These are phyloP conservation scores for Zaprionus nigranus DNA, from an alignment of 1,140 invertebrate species.

Conservation along the genomic window DNA sequence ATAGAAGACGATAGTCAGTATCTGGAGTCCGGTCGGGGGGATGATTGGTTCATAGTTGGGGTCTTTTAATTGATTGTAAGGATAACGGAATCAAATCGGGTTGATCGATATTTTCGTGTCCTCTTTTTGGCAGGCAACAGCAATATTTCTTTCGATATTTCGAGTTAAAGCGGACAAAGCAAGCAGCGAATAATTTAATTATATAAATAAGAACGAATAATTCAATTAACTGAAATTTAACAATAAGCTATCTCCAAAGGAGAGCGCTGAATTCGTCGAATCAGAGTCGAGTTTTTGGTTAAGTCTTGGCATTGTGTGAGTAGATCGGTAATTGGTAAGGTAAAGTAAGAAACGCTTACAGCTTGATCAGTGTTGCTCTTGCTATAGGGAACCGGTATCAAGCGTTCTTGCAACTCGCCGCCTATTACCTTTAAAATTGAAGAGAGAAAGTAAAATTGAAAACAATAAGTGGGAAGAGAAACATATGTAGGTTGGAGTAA, in stretches of 20 bases:
- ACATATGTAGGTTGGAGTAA: slow-evolving; percentile 63
- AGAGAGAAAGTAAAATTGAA: slow-evolving; percentile 75
- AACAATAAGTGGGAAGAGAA: slow-evolving; percentile 74
- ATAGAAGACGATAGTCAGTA: neutral
- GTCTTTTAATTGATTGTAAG: neutral
- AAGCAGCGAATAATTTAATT: neutral
- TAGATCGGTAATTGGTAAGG: slow-evolving; percentile 29
- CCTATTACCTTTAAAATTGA: slow-evolving; percentile 95
- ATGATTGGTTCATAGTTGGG: neutral
- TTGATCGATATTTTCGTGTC: neutral
- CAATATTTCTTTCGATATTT: no score
- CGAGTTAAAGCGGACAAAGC: neutral
- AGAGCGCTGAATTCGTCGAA: neutral
- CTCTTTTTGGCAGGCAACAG: slow-evolving; percentile 3
- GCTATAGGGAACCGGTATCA: slow-evolving; percentile 99
- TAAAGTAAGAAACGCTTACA: slow-evolving; percentile 90
- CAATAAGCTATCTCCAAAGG: neutral
- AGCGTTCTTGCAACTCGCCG: slow-evolving; percentile 99
- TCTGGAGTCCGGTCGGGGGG: neutral
- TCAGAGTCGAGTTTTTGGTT: neutral
- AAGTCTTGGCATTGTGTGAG: slow-evolving; percentile 22
- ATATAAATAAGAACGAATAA: neutral
- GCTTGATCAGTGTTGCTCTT: slow-evolving; percentile 99
- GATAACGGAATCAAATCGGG: neutral
- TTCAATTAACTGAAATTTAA: neutral